Percentiles rank a stretch among this genome's conserved stretches.
These are phyloP conservation scores for Sceloporus undulatus DNA, from an alignment of 2,113 vertebrate genomes.

Conservation along the genomic window DNA sequence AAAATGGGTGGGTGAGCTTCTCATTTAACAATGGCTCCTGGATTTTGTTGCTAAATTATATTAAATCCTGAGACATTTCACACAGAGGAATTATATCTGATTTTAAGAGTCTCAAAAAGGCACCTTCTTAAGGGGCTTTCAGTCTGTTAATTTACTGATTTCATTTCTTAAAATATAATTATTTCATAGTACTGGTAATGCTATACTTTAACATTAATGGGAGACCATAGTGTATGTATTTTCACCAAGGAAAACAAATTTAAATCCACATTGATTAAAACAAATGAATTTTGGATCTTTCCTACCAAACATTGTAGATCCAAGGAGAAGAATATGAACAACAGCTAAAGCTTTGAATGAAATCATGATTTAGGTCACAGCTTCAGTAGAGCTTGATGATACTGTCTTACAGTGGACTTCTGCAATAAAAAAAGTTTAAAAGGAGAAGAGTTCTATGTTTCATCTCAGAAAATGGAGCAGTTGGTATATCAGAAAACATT, in stretches of 20 bases:
- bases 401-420: slow-evolving; percentile 29
- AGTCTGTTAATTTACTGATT: background rate
- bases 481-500: background rate
- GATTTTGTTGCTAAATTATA: no score
- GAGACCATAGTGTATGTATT: background rate
- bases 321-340: slow-evolving; percentile 67
- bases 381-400: slow-evolving; percentile 2
- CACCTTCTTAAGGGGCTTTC: background rate
- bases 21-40: no score
- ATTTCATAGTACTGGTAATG: background rate
- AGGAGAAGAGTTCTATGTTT: no score
- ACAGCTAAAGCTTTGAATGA: slow-evolving; percentile 63
- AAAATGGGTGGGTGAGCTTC: no score
- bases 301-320: slow-evolving; percentile 57
- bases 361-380: slow-evolving; percentile 61
- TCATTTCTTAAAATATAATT: background rate
- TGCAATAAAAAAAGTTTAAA: slow-evolving; percentile 22
- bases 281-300: slow-evolving; percentile 38
- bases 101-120: background rate
- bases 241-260: background rate
- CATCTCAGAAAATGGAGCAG: background rate
- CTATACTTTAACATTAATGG: background rate
- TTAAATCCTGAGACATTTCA: background rate
- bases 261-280: slow-evolving; percentile 11
- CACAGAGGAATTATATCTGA: background rate